These are phyloP conservation scores for Nerophis lumbriciformis DNA, from an alignment of 2,113 vertebrate species.

Conservation along the genomic window DNA sequence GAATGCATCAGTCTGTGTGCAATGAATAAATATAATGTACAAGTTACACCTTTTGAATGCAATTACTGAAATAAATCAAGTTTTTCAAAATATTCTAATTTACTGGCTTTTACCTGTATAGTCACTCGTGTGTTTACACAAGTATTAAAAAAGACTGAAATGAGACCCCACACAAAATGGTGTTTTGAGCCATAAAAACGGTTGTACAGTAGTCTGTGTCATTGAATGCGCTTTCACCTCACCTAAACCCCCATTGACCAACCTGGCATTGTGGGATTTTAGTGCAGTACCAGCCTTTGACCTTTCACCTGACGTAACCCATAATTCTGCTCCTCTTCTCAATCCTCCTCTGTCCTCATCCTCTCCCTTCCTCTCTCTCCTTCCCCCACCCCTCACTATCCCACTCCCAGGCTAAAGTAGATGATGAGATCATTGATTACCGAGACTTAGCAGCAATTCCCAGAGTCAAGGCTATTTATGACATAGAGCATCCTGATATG, in stretches of 20 bases:
- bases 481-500: conserved; percentile 95
- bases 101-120: too few species aligned
- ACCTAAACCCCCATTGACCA: conserved; percentile 5
- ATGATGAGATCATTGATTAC: conserved; percentile 98
- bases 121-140: too few species aligned
- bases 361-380: conserved; percentile 24
- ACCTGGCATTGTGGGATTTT: conserved; percentile 33
- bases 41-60: too few species aligned
- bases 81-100: too few species aligned
- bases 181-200: too few species aligned
- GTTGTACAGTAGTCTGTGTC: conserved; percentile 2
- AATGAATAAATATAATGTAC: too few species aligned
- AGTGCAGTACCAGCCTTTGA: conserved; percentile 33
- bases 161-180: too few species aligned
- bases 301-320: conserved; percentile 29
- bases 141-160: too few species aligned
- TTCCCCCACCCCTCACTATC: conserved; percentile 20
- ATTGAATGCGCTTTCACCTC: conserved; percentile 41
- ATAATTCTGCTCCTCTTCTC: conserved; percentile 12
- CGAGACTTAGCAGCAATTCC: conserved; percentile 98
- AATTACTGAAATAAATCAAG: too few species aligned
- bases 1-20: too few species aligned
- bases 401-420: conserved; percentile 92
- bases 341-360: conserved; percentile 35
- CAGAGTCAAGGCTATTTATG: conserved; percentile 99